phyloP scores from a whole-genome alignment of 2,113 vertebrate species.

The Macrotis lagotis region DNA sequence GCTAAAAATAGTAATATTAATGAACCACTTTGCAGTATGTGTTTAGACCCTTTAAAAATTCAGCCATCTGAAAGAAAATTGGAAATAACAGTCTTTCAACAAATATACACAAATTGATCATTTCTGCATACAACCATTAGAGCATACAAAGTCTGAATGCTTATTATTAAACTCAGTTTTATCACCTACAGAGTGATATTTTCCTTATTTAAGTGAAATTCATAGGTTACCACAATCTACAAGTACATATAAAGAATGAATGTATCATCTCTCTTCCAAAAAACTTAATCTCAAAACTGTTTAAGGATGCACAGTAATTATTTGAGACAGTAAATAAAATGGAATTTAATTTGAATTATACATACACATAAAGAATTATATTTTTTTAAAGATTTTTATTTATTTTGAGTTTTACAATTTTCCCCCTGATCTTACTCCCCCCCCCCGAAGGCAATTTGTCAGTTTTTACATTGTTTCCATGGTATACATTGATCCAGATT shows the following conservation, averaged over 20 bases:
- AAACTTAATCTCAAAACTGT: background rate
- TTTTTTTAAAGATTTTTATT: no score
- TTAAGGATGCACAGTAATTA: background rate
- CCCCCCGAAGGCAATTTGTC: no score
- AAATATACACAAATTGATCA: conserved; percentile 36
- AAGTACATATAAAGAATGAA: background rate
- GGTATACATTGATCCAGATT: no score
- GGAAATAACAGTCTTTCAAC: conserved; percentile 2
- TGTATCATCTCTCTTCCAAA: conserved; percentile 5
- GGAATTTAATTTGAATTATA: conserved; percentile 11
- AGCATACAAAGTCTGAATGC: conserved; percentile 17
- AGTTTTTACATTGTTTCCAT: no score
- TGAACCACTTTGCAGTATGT: conserved; percentile 50
- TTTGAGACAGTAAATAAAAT: conserved; percentile 22
- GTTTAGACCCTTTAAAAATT: conserved; percentile 45
- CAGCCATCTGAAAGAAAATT: background rate
- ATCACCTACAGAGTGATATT: conserved; percentile 18
- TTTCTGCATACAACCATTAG: conserved; percentile 17
- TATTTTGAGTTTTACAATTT: no score
- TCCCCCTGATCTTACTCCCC: no score
- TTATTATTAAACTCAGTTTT: conserved; percentile 8
- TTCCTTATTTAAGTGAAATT: conserved; percentile 25
- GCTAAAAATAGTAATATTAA: conserved; percentile 57
- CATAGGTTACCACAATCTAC: background rate
- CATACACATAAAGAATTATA: background rate